phyloP scores from a whole-genome alignment of 2,888 invertebrate species.

The Bugula neritina region DNA sequence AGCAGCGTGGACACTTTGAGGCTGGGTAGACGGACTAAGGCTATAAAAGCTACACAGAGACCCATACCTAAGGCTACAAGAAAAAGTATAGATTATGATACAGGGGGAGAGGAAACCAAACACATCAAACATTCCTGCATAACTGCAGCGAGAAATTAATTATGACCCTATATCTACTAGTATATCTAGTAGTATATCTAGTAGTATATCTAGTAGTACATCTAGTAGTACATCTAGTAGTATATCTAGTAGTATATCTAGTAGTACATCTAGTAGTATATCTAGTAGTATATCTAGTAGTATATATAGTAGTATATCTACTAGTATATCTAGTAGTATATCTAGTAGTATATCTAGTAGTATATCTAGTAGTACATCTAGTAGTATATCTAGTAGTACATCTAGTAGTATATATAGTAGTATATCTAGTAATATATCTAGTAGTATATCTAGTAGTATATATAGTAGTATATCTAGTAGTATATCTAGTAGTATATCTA shows the following conservation, averaged over 20 bases:
- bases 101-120: neutral
- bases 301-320: too few species aligned
- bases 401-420: neutral
- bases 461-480: neutral
- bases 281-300: too few species aligned
- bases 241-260: neutral
- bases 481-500: neutral
- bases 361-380: too few species aligned
- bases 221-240: neutral
- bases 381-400: too few species aligned
- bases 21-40: slow-evolving; percentile 88
- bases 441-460: slow-evolving; percentile 18
- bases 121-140: neutral
- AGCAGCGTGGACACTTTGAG: slow-evolving; percentile 90
- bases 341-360: too few species aligned
- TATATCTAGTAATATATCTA: neutral
- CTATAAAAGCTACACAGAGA: slow-evolving; percentile 93
- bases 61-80: slow-evolving; percentile 91
- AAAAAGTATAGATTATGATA: neutral
- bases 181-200: slow-evolving; percentile 3
- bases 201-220: slow-evolving; percentile 15
- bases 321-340: too few species aligned
- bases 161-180: neutral
- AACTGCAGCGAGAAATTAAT: neutral
- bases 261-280: too few species aligned